Evolutionary conservation across 2,113 vertebrate species (phyloP).

Genomic region (Corythoichthys intestinalis): DNA sequence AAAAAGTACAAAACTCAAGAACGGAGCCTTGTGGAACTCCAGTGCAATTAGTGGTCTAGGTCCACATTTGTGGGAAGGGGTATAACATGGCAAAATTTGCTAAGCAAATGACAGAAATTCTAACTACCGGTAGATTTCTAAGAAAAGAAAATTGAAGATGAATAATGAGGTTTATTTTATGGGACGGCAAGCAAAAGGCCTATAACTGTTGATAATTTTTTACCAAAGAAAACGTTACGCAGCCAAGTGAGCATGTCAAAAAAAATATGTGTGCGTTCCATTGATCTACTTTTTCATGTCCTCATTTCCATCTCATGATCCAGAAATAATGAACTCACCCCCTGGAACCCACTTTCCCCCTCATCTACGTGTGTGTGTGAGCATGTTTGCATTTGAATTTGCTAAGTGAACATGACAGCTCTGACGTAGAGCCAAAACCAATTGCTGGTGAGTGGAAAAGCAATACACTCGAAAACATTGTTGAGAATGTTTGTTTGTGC

Average conservation of each 20-base stretch:
- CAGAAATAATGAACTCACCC: slow-evolving; percentile 48
- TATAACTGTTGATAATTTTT: too few relatives aligned
- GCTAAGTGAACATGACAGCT: slow-evolving; percentile 73
- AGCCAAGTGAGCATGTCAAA: neutral
- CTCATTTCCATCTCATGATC: slow-evolving; percentile 45
- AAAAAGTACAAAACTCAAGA: too few relatives aligned
- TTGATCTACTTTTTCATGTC: neutral
- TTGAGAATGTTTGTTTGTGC: neutral
- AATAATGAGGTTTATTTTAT: too few relatives aligned
- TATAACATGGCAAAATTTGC: too few relatives aligned
- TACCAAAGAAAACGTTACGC: too few relatives aligned
- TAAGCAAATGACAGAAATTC: too few relatives aligned
- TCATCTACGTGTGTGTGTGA: slow-evolving; percentile 7
- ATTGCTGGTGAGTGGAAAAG: slow-evolving; percentile 53
- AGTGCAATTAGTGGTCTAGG: too few relatives aligned
- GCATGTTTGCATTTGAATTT: slow-evolving; percentile 30
- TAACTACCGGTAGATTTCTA: too few relatives aligned
- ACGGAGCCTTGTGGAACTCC: too few relatives aligned
- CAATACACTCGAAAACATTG: slow-evolving; percentile 24
- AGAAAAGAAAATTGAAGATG: too few relatives aligned
- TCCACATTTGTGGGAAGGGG: too few relatives aligned
- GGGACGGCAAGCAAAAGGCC: too few relatives aligned
- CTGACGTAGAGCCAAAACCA: slow-evolving; percentile 49
- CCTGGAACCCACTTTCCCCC: slow-evolving; percentile 3
- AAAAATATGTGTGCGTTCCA: neutral